A percentile compares a stretch with the other conserved stretches of the same genome.
Conservation (phyloP, 2,113 vertebrate genomes). For the Anguilla japonica region DNA sequence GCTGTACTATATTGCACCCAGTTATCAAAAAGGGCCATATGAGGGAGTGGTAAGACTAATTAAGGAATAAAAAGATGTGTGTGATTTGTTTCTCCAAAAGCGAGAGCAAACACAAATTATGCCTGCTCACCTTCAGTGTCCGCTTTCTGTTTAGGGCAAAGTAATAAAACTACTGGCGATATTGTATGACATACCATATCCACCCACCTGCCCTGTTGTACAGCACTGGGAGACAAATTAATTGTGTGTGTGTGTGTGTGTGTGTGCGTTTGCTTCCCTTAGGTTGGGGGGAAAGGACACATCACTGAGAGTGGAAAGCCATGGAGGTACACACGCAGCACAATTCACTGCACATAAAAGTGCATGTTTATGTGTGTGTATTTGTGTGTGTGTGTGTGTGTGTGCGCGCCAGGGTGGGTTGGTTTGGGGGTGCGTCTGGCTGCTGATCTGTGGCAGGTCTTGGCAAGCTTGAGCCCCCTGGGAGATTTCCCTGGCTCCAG, state of each 20-base stretch:
- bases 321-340: constrained; percentile 18
- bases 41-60: not conserved
- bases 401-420: not conserved
- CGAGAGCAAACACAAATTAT: not conserved
- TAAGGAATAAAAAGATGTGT: not conserved
- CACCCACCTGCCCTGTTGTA: not conserved
- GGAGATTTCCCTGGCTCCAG: constrained; percentile 17
- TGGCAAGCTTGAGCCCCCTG: constrained; percentile 18
- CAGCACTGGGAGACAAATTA: not conserved
- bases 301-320: constrained; percentile 27
- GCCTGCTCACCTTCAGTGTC: not conserved
- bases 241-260: constrained; percentile 4
- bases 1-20: not conserved
- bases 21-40: not conserved
- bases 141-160: not conserved
- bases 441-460: constrained; percentile 19
- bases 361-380: constrained; percentile 2
- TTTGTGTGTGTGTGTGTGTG: constrained; percentile 12
- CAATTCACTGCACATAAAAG: not conserved
- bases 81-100: not conserved
- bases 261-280: constrained; percentile 7
- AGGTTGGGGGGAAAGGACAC: constrained; percentile 1
- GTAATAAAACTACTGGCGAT: not conserved
- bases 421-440: constrained; percentile 23
- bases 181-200: not conserved